Evolutionary conservation across 2,113 vertebrate species (phyloP).

Genomic region (Cheilinus undulatus): DNA sequence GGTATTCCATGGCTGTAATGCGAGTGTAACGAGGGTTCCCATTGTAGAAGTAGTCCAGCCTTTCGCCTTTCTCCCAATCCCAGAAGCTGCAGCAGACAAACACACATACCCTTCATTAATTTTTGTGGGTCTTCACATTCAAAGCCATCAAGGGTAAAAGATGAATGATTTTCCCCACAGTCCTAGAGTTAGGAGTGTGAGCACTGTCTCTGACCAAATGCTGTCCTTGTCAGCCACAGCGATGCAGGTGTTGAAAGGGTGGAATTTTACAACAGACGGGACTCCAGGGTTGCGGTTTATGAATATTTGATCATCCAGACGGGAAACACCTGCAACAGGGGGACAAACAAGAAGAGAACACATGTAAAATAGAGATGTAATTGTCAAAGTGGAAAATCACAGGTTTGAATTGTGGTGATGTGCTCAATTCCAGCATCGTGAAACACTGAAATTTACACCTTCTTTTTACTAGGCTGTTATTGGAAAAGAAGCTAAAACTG

Average conservation of each 20-base stretch:
- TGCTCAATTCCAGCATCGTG: background rate
- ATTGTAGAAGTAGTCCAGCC: constrained; percentile 98
- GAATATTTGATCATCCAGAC: constrained; percentile 98
- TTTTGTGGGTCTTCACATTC: background rate
- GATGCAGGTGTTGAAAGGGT: constrained; percentile 96
- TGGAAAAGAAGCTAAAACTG: too few relatives aligned
- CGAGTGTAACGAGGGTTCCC: constrained; percentile 97
- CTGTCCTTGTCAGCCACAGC: constrained; percentile 98
- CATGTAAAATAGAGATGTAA: background rate
- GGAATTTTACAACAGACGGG: constrained; percentile 97
- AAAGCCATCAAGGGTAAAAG: background rate
- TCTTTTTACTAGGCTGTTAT: too few relatives aligned
- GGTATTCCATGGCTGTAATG: constrained; percentile 97
- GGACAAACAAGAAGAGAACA: background rate
- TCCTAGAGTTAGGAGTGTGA: background rate
- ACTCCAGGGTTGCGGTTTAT: constrained; percentile 97
- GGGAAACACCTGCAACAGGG: constrained; percentile 86
- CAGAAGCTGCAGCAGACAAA: constrained; percentile 86
- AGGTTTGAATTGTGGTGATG: background rate
- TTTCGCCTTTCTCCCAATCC: constrained; percentile 98
- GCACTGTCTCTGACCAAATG: constrained; percentile 88
- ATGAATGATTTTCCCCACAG: background rate
- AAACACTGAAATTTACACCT: background rate
- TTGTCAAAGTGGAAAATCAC: constrained; percentile 3
- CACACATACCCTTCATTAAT: background rate